These are phyloP conservation scores for Drosophila lowei DNA, from an alignment of 1,140 invertebrate genomes.

Conservation along the genomic window DNA sequence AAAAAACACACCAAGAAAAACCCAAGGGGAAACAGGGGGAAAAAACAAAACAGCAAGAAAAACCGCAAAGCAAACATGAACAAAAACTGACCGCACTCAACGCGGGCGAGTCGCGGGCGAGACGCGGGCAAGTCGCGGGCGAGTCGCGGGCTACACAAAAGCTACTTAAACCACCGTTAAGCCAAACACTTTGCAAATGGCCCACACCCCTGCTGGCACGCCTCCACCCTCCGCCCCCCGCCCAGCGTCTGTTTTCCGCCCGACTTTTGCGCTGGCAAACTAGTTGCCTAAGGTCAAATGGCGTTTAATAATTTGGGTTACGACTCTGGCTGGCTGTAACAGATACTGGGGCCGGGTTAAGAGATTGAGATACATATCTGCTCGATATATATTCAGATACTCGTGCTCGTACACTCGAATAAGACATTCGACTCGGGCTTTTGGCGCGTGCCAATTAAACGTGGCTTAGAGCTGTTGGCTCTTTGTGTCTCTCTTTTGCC, in stretches of 20 bases:
- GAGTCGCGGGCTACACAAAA: conserved; percentile 22
- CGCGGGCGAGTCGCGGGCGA: not conserved
- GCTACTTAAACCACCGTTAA: conserved; percentile 70
- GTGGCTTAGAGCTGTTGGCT: conserved; percentile 39
- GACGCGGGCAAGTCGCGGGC: no score
- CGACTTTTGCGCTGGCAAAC: conserved; percentile 5
- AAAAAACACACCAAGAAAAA: conserved; percentile 53
- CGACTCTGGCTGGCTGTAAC: conserved; percentile 12
- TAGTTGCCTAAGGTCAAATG: conserved; percentile 76
- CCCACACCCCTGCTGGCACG: conserved; percentile 24
- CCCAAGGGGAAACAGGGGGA: conserved; percentile 11
- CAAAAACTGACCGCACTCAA: conserved; percentile 60
- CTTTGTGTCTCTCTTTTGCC: conserved; percentile 13
- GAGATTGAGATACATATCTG: conserved; percentile 63
- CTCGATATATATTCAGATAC: conserved; percentile 45
- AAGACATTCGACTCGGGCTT: conserved; percentile 67
- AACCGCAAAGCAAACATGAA: conserved; percentile 30
- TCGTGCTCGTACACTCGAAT: conserved; percentile 37
- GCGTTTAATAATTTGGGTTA: conserved; percentile 80
- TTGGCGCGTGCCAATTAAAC: conserved; percentile 78
- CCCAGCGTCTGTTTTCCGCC: not conserved
- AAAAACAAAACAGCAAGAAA: conserved; percentile 19
- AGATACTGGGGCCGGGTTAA: conserved; percentile 17
- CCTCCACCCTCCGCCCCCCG: no score
- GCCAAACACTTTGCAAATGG: conserved; percentile 68